Base-by-base conservation (phyloP, 2,113 vertebrate species). In the Zosterops japonicus region DNA sequence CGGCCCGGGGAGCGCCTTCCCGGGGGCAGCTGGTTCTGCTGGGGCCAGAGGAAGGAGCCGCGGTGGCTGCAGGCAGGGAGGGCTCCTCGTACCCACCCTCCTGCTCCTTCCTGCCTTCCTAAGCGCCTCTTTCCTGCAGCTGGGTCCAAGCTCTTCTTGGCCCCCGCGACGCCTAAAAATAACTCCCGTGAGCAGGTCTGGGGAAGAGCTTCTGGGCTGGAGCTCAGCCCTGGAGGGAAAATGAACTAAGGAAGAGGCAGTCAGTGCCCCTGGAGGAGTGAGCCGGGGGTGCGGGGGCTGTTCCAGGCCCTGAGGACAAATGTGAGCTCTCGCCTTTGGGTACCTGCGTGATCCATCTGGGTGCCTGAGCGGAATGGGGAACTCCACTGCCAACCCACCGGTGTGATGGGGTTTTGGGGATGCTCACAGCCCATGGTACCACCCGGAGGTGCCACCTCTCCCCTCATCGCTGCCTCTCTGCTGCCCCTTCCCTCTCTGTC, bases 21-120 rank as follows among this genome's bases (percentile, higher is more conserved):
- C 63, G 64, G 8, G 57, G 85, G 36, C 3, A 0, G 75, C 50
- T 14, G 12, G 31, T 89, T 63, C 39, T 36, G 77, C 56, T 4
- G 17, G 65, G 39, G 76, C 29, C 52, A 23, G 94, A 96, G 96
- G 97, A 98, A 97, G 97, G 97, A 97, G 97, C 93, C 95, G 1
- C 10, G 5, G 52, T 47, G 97, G 91, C 96, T 97, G 95, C 95
- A 42, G 92, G 70, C 91, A 9, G 94, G 93, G 96, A 96, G 83
- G 49, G 87, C 87, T 95, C 90, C 94, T 86, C 2, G 61, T 46
- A 87, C 75, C 96, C 93, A 84, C 90, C 94, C 96, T 96, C 60
- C 27, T 21, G 91, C 94, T 96, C 93, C 87, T 98, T 97, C 97
- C 97, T 94, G 95, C 80, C 87, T 68, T 9, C 33, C 78, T 18